Evolutionary conservation across 2,113 vertebrate species (phyloP), one percentile per base, ranked within the genome.

Genomic region (Pelecanus crispus): DNA sequence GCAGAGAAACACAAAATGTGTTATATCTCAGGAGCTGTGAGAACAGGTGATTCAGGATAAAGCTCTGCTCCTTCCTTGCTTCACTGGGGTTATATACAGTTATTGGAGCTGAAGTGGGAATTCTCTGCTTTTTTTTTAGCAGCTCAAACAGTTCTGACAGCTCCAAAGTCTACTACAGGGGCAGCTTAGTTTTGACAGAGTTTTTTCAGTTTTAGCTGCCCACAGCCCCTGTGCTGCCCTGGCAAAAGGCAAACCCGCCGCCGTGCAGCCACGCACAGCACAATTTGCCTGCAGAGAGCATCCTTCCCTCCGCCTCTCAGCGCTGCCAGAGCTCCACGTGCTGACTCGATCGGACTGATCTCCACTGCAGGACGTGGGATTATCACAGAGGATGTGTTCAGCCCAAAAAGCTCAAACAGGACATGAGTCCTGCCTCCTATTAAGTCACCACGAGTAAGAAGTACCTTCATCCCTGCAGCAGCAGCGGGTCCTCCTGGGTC

Each of bases 401-500:
- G 24, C 49, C 34, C 9, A 1, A 55, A 47, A 53, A 28, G 3
- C 45, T 62, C 72, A 15, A 55, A 9, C 32, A 50, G 38, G 24
- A 47, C n/a, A 2, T 10, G 56, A 20, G 22, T 21, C 28, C 29
- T 81, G 47, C 38, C 45, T 56, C 25, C 17, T 28, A 8, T 7
- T 62, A 36, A 26, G 19, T n/a, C 58, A 26, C 49, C 36, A 9
- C 0, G 9, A 31, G 10, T 2, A 16, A 25, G 45, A 42, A 34
- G 75, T 86, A 99, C 99, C 99, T 99, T 99, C 92, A 99, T 98
- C 84, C 99, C 99, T 29, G 98, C 98, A 86, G 98, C 98, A 86
- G 99, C 99, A 59, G 99, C 99, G 0, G 99, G 99, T 83, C 99
- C 98, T 95, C 98, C 98, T 31, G 98, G 99, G 78, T 99, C 99